Conservation (phyloP, 2,888 invertebrate genomes). For the Mesorhabditis spiculigera region DNA sequence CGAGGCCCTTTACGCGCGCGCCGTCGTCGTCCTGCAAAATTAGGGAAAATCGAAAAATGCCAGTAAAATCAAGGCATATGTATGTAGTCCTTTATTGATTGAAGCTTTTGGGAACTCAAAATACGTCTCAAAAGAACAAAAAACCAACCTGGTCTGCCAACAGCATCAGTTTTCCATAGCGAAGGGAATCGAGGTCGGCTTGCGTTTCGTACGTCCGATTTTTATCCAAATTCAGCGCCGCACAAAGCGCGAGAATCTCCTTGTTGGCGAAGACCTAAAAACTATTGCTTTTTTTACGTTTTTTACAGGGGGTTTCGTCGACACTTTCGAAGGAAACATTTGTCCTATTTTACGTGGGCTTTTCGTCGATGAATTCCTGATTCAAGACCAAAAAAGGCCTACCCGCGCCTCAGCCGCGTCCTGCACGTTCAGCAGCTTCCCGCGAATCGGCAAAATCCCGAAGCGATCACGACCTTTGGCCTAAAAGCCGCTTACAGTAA, state of each 20-base stretch:
- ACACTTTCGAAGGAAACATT: no score
- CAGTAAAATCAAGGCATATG: no score
- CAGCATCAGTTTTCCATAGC: slow-evolving; percentile 93
- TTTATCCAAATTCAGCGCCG: slow-evolving; percentile 65
- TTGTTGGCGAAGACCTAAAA: neutral
- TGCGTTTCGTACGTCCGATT: slow-evolving; percentile 36
- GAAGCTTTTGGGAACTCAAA: no score
- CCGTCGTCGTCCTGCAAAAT: slow-evolving; percentile 79
- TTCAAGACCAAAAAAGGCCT: neutral
- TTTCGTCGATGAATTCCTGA: neutral
- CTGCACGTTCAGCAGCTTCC: slow-evolving; percentile 37
- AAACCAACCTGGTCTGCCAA: slow-evolving; percentile 90
- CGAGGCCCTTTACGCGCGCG: slow-evolving; percentile 92
- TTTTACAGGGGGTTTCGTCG: no score
- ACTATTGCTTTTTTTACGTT: no score
- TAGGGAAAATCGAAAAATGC: neutral
- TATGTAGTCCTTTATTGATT: no score
- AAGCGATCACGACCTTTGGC: slow-evolving; percentile 32
- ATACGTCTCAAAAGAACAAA: no score
- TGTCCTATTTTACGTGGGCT: no score
- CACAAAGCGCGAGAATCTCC: slow-evolving; percentile 73
- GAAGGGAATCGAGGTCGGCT: slow-evolving; percentile 80
- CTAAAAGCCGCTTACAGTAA: no score
- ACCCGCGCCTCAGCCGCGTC: slow-evolving; percentile 20
- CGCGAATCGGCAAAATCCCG: slow-evolving; percentile 41